phyloP scores from a whole-genome alignment of 1,140 invertebrate genomes.

The Danaus plexippus region DNA sequence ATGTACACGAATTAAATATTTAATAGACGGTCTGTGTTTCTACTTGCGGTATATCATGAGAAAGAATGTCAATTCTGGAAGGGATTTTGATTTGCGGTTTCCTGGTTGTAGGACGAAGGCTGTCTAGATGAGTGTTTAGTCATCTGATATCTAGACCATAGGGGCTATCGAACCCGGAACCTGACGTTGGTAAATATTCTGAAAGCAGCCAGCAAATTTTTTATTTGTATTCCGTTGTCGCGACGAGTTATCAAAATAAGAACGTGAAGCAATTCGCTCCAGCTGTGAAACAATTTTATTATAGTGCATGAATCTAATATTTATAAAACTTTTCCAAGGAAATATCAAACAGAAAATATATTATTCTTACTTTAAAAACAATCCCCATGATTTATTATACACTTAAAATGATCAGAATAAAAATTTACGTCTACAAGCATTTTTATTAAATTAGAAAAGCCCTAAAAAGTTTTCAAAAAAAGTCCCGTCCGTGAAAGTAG shows the following conservation, averaged over 20 bases:
- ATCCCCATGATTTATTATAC: background rate
- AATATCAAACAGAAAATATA: background rate
- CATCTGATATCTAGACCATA: slow-evolving; percentile 25
- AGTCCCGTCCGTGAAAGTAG: too few relatives aligned
- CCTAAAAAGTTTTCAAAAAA: too few relatives aligned
- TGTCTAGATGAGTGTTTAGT: slow-evolving; percentile 9
- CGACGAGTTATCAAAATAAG: slow-evolving; percentile 27
- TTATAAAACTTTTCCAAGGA: too few relatives aligned
- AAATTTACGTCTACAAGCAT: background rate
- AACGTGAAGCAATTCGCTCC: slow-evolving; percentile 21
- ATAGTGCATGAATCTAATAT: too few relatives aligned
- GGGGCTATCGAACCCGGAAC: slow-evolving; percentile 40
- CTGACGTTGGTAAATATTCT: slow-evolving; percentile 27
- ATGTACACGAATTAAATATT: too few relatives aligned
- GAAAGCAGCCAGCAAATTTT: slow-evolving; percentile 29
- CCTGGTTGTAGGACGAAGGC: slow-evolving; percentile 11
- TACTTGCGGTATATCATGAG: slow-evolving; percentile 9
- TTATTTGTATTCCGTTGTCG: slow-evolving; percentile 26
- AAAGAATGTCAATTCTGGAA: slow-evolving; percentile 14
- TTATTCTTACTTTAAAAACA: background rate
- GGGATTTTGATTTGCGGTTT: slow-evolving; percentile 16
- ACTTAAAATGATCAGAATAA: slow-evolving; percentile 1
- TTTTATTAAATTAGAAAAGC: too few relatives aligned
- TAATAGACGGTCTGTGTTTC: background rate
- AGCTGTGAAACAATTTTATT: background rate